Evolutionary conservation across 1,140 invertebrate genomes (phyloP), one percentile per base, ranked within the genome.

Genomic region (Notospermus geniculatus): DNA sequence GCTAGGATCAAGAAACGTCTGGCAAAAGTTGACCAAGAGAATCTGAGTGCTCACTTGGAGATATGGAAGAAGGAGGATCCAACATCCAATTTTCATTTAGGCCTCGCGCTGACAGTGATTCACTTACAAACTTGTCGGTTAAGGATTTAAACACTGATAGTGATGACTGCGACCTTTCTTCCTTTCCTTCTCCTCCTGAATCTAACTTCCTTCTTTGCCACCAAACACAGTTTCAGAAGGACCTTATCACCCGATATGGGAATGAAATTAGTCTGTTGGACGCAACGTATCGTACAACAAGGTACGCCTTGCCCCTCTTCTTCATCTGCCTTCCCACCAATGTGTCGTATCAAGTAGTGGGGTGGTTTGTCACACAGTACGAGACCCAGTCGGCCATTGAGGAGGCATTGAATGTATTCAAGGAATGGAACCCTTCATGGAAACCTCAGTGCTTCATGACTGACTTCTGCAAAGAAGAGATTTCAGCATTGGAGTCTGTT

Each of bases 251-350:
- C 13, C 53, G 19, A 22, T 70, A 70, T 60, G 63, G 68, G 17
- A 59, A 55, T 29, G n/a, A n/a, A n/a, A 56, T 54, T 11, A 57
- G 59, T 27, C 52, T 70, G 2, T 28, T 70, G 28, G 68, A 70
- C 64, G 59, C 68, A 13, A 68, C 68, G 5, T 70, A 68, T 57
- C 63, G 59, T n/a, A 64, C 57, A 13, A 60, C 46, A 9, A 70
- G 66, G 32, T 70, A 62, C 64, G 66, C 62, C 4, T 27, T 70
- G 29, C 61, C 68, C 28, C 55, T 70, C 9, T 66, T 68, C 39
- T 68, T 67, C 54, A 23, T 70, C 1, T 60, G 55, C 55, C 62
- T 70, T 17, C 23, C 32, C 15, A 70, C 68, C 25, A 66, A 70
- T 63, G 59, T 62, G 52, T 59, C 57, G 2, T 63, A 63, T 46